Evolutionary conservation across 2,113 vertebrate species (phyloP).

Genomic region (Grammomys surdaster): DNA sequence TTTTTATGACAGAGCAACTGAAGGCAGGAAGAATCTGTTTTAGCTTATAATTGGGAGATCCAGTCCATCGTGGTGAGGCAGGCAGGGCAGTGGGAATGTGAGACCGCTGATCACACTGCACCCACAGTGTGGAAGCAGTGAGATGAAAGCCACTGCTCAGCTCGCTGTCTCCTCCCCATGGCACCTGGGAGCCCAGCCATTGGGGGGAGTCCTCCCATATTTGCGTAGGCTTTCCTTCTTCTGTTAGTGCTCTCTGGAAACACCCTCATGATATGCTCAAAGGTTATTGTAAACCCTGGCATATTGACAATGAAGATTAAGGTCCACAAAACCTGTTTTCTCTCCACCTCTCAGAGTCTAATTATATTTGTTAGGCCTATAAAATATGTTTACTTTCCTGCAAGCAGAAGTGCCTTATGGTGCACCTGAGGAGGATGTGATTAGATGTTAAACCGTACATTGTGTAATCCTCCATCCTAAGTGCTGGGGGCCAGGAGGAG

Average conservation of each 20-base stretch:
- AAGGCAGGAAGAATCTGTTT: not conserved
- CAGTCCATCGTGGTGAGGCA: too few species aligned
- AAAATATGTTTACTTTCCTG: not conserved
- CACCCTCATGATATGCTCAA: not conserved
- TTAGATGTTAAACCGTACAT: not conserved
- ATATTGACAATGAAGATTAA: not conserved
- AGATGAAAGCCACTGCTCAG: not conserved
- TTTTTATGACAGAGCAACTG: not conserved
- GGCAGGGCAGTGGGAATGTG: too few species aligned
- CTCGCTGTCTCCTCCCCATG: not conserved
- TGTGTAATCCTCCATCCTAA: not conserved
- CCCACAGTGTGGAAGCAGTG: not conserved
- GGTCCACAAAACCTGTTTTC: not conserved
- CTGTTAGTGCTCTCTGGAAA: not conserved
- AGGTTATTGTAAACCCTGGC: not conserved
- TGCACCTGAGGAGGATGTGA: not conserved
- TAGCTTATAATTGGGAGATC: too few species aligned
- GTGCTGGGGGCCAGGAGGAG: not conserved
- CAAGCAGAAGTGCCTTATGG: not conserved
- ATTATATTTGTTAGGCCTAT: not conserved
- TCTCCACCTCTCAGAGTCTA: not conserved
- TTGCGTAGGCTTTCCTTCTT: not conserved
- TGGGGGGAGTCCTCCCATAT: not conserved
- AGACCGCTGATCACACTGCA: not conserved
- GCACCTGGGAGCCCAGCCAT: not conserved